These are phyloP conservation scores for Tarsius wallacei DNA, from an alignment of 2,797 vertebrate genomes.

Conservation along the genomic window DNA sequence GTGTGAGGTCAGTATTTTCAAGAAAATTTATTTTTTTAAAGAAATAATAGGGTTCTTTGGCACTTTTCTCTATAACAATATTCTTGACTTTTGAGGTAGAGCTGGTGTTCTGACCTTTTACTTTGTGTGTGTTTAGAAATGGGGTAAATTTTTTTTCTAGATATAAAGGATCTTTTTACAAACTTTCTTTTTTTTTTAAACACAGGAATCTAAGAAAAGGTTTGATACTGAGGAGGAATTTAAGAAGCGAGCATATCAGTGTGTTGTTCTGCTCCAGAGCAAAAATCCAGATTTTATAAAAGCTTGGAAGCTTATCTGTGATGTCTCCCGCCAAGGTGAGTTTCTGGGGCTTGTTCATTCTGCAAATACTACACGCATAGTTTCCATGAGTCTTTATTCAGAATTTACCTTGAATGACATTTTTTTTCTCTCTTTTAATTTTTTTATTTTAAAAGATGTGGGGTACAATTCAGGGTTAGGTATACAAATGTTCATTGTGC, in stretches of 20 bases:
- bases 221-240: constrained; percentile 98
- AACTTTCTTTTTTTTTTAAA: constrained; percentile 29
- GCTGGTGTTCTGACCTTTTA: not conserved
- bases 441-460: too few relatives aligned
- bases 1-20: not conserved
- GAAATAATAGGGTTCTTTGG: not conserved
- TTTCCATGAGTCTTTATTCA: not conserved
- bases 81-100: not conserved
- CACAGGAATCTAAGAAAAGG: constrained; percentile 97
- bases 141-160: not conserved
- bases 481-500: too few relatives aligned
- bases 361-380: not conserved
- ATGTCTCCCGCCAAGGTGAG: constrained; percentile 96
- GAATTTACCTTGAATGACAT: not conserved
- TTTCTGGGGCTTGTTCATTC: not conserved
- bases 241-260: constrained; percentile 97
- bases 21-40: constrained; percentile 17
- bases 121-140: not conserved
- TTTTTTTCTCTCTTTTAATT: too few relatives aligned
- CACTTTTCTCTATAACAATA: not conserved
- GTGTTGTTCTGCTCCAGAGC: constrained; percentile 97
- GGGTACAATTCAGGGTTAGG: too few relatives aligned
- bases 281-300: constrained; percentile 96
- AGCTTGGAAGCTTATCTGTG: constrained; percentile 97
- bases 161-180: not conserved